Evolutionary conservation across 1,140 invertebrate genomes (phyloP).

Genomic region (Portunus trituberculatus): DNA sequence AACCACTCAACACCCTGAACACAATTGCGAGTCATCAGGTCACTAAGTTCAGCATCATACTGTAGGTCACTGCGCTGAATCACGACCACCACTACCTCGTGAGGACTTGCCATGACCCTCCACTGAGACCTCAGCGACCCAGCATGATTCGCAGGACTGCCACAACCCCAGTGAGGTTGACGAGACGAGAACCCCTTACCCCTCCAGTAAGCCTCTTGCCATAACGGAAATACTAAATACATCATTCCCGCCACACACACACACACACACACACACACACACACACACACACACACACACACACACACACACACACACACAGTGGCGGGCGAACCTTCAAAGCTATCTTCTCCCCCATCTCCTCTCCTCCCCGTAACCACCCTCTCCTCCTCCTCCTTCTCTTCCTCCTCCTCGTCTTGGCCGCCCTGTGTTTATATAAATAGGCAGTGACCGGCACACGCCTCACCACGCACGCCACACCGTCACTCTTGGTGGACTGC

Average conservation of each 20-base stretch:
- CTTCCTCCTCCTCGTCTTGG: neutral
- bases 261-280: neutral
- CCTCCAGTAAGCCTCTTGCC: no score
- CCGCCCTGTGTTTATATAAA: slow-evolving; percentile 22
- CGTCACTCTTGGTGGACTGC: neutral
- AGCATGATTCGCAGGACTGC: neutral
- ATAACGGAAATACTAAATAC: no score
- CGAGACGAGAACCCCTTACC: no score
- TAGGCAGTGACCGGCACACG: neutral
- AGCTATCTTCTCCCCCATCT: neutral
- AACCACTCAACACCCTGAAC: no score
- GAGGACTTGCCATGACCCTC: no score
- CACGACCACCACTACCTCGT: neutral
- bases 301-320: slow-evolving; percentile 1
- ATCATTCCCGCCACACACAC: neutral
- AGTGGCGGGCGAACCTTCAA: neutral
- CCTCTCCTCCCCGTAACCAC: no score
- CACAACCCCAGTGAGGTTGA: neutral
- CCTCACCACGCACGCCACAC: neutral
- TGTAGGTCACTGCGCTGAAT: no score
- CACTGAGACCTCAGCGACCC: neutral
- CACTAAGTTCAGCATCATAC: neutral
- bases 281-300: neutral
- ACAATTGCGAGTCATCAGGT: neutral
- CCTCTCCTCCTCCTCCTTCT: neutral